Conservation (phyloP, 2,888 invertebrate species). For the Brachypterus glaber region DNA sequence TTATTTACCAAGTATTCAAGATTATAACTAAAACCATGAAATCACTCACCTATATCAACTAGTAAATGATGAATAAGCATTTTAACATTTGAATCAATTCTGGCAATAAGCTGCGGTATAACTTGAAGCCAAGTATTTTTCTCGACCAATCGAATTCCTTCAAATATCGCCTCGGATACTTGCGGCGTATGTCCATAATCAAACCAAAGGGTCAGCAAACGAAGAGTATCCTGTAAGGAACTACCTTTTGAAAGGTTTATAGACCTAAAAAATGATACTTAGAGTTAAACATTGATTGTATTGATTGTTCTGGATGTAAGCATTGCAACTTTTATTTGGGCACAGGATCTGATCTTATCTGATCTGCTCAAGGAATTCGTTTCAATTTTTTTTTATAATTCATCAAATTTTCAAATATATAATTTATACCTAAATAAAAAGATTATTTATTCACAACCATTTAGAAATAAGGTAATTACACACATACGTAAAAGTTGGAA, state of each 20-base stretch:
- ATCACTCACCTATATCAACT: constrained; percentile 66
- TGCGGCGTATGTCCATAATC: constrained; percentile 92
- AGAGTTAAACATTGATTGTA: neutral
- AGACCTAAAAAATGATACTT: constrained; percentile 47
- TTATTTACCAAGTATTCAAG: too few relatives aligned
- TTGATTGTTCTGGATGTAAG: too few relatives aligned
- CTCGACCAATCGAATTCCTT: constrained; percentile 86
- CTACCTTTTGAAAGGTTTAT: constrained; percentile 87
- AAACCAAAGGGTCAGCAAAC: constrained; percentile 93
- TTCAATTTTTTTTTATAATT: too few relatives aligned
- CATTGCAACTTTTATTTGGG: too few relatives aligned
- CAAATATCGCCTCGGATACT: constrained; percentile 87
- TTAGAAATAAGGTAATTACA: too few relatives aligned
- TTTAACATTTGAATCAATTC: constrained; percentile 93
- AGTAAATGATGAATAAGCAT: constrained; percentile 86
- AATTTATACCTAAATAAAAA: too few relatives aligned
- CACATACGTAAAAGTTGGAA: too few relatives aligned
- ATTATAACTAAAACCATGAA: too few relatives aligned
- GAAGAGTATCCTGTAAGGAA: constrained; percentile 90
- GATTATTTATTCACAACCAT: too few relatives aligned
- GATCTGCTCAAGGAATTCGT: too few relatives aligned
- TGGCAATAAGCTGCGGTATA: constrained; percentile 95
- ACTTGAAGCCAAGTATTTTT: constrained; percentile 99
- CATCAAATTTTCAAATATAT: too few relatives aligned
- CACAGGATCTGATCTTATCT: too few relatives aligned